Evolutionary conservation across 1,140 invertebrate species (phyloP), one percentile per base, ranked within the genome.

Genomic region (Zaprionus davidi): DNA sequence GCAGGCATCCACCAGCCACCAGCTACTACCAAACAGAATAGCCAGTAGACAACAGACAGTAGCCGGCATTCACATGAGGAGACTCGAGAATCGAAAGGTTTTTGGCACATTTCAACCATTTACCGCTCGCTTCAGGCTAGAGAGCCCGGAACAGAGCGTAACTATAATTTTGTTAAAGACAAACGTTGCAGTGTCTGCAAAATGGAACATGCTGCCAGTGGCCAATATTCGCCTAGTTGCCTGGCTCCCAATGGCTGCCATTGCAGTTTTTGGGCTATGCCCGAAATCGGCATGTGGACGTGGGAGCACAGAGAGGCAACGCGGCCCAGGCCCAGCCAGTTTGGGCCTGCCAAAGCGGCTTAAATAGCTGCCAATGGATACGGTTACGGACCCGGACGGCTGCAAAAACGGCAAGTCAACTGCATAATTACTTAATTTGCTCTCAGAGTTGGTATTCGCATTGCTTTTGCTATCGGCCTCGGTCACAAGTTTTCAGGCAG

Each of bases 151-250:
- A 20, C 44, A 17, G 59, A 41, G 57, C 53, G 68, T 84, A 71
- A 78, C 84, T 85, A 90, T 90, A 90, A 90, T 90, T 90, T 90
- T 78, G 86, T 90, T 90, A 90, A 82, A 85, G 86, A 80, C 86
- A 80, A 90, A 90, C 86, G 81, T 82, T 81, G 72, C 76, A 70
- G 75, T 90, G 85, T 76, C 85, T 90, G 85, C 81, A 90, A 82
- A 90, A 82, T 80, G 71, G 85, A 86, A 90, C 86, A 90, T 79
- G 79, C 84, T 86, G 81, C 83, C 84, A 82, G 78, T 87, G 81
- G 80, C 84, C 83, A 87, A 87, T 87, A 76, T 76, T 81, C 78
- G 56, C 72, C 22, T 22, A 24, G 20, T 24, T 2, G 20, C 46
- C 11, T 17, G 11, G 11, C 46, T 22, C 17, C 46, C 72, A 81